These are phyloP conservation scores for Gerris lacustris DNA, from an alignment of 2,888 invertebrate species.

Conservation along the genomic window DNA sequence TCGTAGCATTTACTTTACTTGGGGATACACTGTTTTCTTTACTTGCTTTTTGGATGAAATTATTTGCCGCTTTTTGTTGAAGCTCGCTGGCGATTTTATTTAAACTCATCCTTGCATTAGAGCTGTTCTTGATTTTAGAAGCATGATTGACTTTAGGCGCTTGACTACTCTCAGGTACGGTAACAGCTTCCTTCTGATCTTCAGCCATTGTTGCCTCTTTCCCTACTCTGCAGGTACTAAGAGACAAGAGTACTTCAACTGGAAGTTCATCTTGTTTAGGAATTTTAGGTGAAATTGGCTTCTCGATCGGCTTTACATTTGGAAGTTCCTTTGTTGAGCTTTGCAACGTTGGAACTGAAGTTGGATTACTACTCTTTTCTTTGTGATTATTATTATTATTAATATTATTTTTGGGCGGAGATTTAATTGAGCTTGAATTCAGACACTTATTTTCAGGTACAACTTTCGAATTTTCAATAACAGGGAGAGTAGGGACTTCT, in stretches of 20 bases:
- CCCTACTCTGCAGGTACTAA: constrained; percentile 21
- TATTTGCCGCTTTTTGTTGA: constrained; percentile 1
- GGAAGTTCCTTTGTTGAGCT: not conserved
- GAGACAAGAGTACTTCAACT: constrained; percentile 26
- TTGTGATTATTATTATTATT: no score
- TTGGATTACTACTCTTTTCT: not conserved
- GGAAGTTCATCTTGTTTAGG: constrained; percentile 27
- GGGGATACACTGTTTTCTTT: not conserved
- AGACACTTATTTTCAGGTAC: not conserved
- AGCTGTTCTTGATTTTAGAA: constrained; percentile 12
- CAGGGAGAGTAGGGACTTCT: not conserved
- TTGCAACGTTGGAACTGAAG: not conserved
- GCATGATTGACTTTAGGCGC: constrained; percentile 6
- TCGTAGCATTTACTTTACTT: not conserved
- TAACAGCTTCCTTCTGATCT: constrained; percentile 20
- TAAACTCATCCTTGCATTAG: constrained; percentile 17
- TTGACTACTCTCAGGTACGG: constrained; percentile 18
- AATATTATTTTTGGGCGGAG: not conserved
- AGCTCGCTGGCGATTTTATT: constrained; percentile 25
- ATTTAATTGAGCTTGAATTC: not conserved
- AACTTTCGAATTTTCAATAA: not conserved
- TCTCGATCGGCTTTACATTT: not conserved
- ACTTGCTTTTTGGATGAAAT: not conserved
- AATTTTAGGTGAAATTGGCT: constrained; percentile 12
- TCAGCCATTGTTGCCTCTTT: constrained; percentile 8